phyloP scores from a whole-genome alignment of 2,888 invertebrate species.

The Thymelicus lineola region DNA sequence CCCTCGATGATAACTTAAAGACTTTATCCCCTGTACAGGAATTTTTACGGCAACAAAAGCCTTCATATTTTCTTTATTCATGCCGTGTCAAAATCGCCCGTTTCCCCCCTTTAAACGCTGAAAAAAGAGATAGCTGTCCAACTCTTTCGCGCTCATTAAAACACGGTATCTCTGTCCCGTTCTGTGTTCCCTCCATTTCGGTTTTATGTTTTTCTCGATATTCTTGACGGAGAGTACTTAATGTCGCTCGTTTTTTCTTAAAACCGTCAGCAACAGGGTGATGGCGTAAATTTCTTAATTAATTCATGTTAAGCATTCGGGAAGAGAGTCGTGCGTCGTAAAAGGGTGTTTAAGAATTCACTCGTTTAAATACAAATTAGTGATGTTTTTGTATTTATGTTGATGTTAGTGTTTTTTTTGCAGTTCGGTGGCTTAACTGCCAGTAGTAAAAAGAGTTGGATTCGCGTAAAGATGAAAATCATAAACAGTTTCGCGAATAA shows the following conservation, averaged over 20 bases:
- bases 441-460: constrained; percentile 43
- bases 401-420: constrained; percentile 54
- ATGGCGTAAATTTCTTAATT: constrained; percentile 79
- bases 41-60: constrained; percentile 84
- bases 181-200: constrained; percentile 69
- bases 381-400: constrained; percentile 61
- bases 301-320: constrained; percentile 79
- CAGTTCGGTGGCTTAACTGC: constrained; percentile 68
- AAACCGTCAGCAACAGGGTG: constrained; percentile 76
- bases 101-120: constrained; percentile 65
- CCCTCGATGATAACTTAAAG: constrained; percentile 82
- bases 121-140: constrained; percentile 71
- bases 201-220: constrained; percentile 78
- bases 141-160: constrained; percentile 78
- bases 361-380: constrained; percentile 60
- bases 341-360: constrained; percentile 66
- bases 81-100: constrained; percentile 80
- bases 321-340: constrained; percentile 57
- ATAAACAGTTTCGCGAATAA: neutral
- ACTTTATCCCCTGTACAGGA: constrained; percentile 83
- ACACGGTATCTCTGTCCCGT: constrained; percentile 61
- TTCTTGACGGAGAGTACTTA: constrained; percentile 65
- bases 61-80: constrained; percentile 85
- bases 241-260: constrained; percentile 63
- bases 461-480: neutral